Conservation (phyloP, 2,797 vertebrate genomes). For the Schizopygopsis malacanthus region DNA sequence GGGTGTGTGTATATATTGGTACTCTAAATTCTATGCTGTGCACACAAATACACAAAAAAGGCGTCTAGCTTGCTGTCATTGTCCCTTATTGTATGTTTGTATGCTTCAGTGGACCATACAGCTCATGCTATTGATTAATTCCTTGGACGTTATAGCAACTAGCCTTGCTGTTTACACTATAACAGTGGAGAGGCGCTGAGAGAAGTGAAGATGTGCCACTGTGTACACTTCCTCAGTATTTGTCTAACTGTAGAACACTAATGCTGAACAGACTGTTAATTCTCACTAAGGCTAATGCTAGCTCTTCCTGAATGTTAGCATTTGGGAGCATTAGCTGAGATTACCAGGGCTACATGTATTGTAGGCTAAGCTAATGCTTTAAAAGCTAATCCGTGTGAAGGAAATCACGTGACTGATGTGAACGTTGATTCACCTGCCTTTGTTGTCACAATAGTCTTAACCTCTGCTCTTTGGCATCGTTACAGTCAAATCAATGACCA, state of each 20-base stretch:
- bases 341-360: constrained; percentile 11
- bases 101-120: constrained; percentile 30
- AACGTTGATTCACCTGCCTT: constrained; percentile 1
- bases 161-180: constrained; percentile 42
- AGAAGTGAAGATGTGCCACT: constrained; percentile 7
- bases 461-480: neutral
- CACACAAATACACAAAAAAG: constrained; percentile 1
- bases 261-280: constrained; percentile 17
- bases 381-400: constrained; percentile 1
- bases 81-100: constrained; percentile 44
- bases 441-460: constrained; percentile 19
- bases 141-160: constrained; percentile 29
- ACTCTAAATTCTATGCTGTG: neutral
- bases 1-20: neutral
- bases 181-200: constrained; percentile 8
- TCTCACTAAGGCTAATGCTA: constrained; percentile 22
- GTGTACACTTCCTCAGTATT: constrained; percentile 8
- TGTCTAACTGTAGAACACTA: neutral
- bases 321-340: constrained; percentile 18
- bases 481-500: no score
- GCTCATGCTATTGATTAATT: constrained; percentile 34
- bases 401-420: neutral
- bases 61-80: constrained; percentile 35
- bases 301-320: neutral
- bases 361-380: constrained; percentile 1